Evolutionary conservation across 2,113 vertebrate genomes (phyloP).

Genomic region (Thunnus thynnus): DNA sequence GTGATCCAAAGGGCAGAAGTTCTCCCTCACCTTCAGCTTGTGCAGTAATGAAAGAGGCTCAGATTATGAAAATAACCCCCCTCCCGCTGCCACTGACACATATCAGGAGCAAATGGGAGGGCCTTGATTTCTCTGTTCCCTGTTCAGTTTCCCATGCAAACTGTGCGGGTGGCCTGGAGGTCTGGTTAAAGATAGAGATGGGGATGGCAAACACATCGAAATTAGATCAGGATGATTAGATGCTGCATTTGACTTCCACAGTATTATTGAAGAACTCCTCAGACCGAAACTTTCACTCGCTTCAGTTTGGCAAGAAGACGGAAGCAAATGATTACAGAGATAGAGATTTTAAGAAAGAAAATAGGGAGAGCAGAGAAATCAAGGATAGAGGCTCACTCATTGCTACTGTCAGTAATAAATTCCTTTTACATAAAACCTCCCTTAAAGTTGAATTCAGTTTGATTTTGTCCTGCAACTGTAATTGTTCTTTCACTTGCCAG

Average conservation of each 20-base stretch:
- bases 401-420: conserved; percentile 9
- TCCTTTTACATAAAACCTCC: not conserved
- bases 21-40: conserved; percentile 41
- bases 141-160: conserved; percentile 24
- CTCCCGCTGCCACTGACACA: conserved; percentile 28
- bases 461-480: not conserved
- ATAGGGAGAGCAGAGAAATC: not conserved
- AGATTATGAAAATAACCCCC: conserved; percentile 65
- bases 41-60: conserved; percentile 65
- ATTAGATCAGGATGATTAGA: conserved; percentile 68
- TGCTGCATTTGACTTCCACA: conserved; percentile 33
- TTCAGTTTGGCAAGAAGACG: conserved; percentile 40
- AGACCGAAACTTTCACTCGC: conserved; percentile 58
- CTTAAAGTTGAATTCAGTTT: not conserved
- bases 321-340: conserved; percentile 42
- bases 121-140: conserved; percentile 50
- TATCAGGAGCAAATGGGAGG: conserved; percentile 26
- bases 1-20: conserved; percentile 53
- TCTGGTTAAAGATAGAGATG: conserved; percentile 67
- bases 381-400: not conserved
- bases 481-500: not conserved
- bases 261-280: conserved; percentile 60
- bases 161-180: conserved; percentile 38
- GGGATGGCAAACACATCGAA: conserved; percentile 62
- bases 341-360: not conserved